These are phyloP conservation scores for Sparidentex hasta DNA, from an alignment of 2,797 vertebrate species.

Conservation along the genomic window DNA sequence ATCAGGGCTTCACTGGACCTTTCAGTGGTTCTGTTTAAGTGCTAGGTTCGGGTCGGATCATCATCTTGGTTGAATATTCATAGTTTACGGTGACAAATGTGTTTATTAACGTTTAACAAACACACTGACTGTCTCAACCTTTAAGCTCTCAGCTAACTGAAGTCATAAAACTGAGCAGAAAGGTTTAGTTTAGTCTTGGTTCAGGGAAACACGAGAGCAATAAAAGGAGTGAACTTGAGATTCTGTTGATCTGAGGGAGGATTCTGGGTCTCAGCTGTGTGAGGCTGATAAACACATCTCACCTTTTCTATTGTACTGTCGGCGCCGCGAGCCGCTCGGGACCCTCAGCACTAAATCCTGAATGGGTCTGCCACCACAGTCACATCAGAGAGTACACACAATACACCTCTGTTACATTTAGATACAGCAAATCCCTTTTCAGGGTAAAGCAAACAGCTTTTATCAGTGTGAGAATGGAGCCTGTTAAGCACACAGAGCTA, in stretches of 20 bases:
- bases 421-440: slow-evolving; percentile 52
- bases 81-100: too few relatives aligned
- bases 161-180: too few relatives aligned
- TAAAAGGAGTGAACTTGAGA: too few relatives aligned
- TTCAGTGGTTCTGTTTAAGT: too few relatives aligned
- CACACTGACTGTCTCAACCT: too few relatives aligned
- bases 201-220: too few relatives aligned
- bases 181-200: too few relatives aligned
- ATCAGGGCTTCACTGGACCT: too few relatives aligned
- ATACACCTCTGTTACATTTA: slow-evolving; percentile 33
- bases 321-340: neutral
- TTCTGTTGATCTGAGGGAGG: neutral
- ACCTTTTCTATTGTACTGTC: neutral
- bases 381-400: slow-evolving; percentile 31
- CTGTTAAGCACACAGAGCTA: slow-evolving; percentile 40
- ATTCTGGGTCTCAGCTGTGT: neutral
- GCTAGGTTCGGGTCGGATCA: too few relatives aligned
- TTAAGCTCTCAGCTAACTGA: too few relatives aligned
- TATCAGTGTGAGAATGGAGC: slow-evolving; percentile 41
- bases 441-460: slow-evolving; percentile 51
- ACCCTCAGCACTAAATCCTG: slow-evolving; percentile 11
- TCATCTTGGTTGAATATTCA: too few relatives aligned
- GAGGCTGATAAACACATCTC: neutral
- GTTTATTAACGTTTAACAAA: too few relatives aligned
- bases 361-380: slow-evolving; percentile 7